A percentile compares a stretch with the other conserved stretches of the same genome.
Conservation (phyloP, 2,888 invertebrate species). For the Dryomyza anilis region DNA sequence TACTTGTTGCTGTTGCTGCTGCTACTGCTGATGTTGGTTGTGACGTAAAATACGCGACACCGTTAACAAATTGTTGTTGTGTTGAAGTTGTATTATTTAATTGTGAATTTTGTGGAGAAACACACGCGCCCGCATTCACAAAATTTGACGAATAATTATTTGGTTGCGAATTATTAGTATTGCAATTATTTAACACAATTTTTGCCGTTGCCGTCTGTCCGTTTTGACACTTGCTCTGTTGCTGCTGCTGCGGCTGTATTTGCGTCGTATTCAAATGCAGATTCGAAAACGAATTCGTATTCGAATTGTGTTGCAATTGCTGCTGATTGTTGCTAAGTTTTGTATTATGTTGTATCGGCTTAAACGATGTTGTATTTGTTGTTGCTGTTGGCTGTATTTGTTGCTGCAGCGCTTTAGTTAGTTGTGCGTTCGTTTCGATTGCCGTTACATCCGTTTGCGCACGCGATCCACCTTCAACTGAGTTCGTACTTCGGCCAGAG, state of each 20-base stretch:
- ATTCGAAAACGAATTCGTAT: slow-evolving; percentile 20
- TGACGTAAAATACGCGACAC: slow-evolving; percentile 25
- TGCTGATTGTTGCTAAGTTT: slow-evolving; percentile 31
- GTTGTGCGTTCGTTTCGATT: slow-evolving; percentile 34
- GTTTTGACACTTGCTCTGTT: slow-evolving; percentile 33
- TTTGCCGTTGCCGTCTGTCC: slow-evolving; percentile 27
- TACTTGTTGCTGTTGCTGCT: slow-evolving; percentile 35
- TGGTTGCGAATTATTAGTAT: slow-evolving; percentile 34
- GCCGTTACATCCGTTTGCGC: slow-evolving; percentile 50
- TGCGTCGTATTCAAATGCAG: too few species aligned
- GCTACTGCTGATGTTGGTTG: slow-evolving; percentile 32
- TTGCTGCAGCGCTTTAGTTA: slow-evolving; percentile 38
- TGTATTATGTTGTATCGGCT: slow-evolving; percentile 23
- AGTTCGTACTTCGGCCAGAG: slow-evolving; percentile 45
- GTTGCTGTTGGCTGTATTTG: slow-evolving; percentile 31
- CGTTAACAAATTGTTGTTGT: slow-evolving; percentile 16
- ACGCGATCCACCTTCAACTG: slow-evolving; percentile 61
- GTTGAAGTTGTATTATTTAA: slow-evolving; percentile 24
- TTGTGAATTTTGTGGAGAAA: slow-evolving; percentile 31
- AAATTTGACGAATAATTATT: slow-evolving; percentile 31
- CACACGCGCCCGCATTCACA: slow-evolving; percentile 35
- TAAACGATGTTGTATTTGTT: slow-evolving; percentile 33
- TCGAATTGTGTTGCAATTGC: slow-evolving; percentile 39
- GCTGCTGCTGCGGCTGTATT: slow-evolving; percentile 29
- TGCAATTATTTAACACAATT: slow-evolving; percentile 41